Conservation (phyloP, 2,797 vertebrate genomes). For the Tarsius wallacei region DNA sequence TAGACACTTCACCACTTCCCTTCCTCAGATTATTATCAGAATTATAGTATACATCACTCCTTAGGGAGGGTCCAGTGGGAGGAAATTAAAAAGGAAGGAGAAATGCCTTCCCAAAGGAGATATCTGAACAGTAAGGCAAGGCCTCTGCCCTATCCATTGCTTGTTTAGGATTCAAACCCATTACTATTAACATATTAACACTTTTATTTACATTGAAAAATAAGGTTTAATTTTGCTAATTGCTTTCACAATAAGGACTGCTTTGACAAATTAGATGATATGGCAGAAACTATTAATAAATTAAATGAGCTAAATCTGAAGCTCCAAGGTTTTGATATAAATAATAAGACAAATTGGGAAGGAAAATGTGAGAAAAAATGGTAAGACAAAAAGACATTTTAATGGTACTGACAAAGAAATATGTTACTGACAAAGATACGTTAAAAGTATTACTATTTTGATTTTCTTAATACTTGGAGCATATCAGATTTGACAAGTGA, state of each 20-base stretch:
- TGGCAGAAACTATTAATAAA: not conserved
- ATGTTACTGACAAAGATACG: not conserved
- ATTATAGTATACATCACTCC: not conserved
- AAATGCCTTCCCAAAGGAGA: not conserved
- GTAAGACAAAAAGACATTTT: constrained; percentile 6
- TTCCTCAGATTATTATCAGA: not conserved
- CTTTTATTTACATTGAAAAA: constrained; percentile 43
- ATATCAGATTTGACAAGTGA: not conserved
- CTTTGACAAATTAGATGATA: constrained; percentile 31
- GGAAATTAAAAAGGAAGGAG: constrained; percentile 1
- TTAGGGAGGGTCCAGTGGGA: not conserved
- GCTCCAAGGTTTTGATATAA: constrained; percentile 25
- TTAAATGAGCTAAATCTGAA: constrained; percentile 22
- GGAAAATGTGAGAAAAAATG: too few relatives aligned
- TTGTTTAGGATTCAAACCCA: constrained; percentile 13
- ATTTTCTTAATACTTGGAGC: constrained; percentile 26
- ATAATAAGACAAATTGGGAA: not conserved
- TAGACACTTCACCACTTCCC: constrained; percentile 9
- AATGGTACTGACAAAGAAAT: not conserved
- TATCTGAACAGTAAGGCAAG: not conserved
- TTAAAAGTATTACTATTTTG: constrained; percentile 7
- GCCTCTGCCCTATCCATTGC: not conserved
- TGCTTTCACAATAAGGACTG: constrained; percentile 19
- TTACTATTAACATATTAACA: not conserved
- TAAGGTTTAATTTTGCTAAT: not conserved